Percentiles rank a stretch among this genome's conserved stretches.
phyloP scores from a whole-genome alignment of 2,888 invertebrate species.

The Philonicus albiceps region DNA sequence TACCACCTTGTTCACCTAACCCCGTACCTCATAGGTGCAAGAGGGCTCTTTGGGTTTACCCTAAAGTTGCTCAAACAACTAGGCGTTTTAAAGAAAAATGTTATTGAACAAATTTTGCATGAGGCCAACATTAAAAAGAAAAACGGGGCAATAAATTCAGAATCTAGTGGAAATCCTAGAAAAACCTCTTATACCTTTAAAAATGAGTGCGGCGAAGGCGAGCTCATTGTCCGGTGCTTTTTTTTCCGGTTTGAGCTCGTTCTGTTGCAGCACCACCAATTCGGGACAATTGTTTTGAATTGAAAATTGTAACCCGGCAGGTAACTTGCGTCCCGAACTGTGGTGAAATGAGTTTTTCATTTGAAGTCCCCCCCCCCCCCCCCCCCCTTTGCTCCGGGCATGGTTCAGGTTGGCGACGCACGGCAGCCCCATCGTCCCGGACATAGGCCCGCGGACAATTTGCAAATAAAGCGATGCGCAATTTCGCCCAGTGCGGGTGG shows the following conservation, averaged over 20 bases:
- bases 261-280: not conserved
- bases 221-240: not conserved
- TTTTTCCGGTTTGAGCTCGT: not conserved
- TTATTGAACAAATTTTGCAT: no score
- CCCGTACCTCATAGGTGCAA: no score
- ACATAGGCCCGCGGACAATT: not conserved
- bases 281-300: constrained; percentile 16
- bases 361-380: not conserved
- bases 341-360: not conserved
- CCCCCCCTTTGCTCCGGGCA: no score
- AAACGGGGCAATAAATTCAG: not conserved
- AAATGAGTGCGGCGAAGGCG: not conserved
- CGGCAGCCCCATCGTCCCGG: not conserved
- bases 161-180: not conserved
- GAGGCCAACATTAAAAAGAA: not conserved
- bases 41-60: no score
- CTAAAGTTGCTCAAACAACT: no score
- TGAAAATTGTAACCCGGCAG: not conserved
- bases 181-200: no score
- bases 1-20: no score
- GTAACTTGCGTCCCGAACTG: not conserved
- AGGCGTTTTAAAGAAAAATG: no score
- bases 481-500: not conserved
- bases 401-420: not conserved
- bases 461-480: not conserved